Conservation (phyloP, 2,113 vertebrate species). For the Paradisaea rubra region DNA sequence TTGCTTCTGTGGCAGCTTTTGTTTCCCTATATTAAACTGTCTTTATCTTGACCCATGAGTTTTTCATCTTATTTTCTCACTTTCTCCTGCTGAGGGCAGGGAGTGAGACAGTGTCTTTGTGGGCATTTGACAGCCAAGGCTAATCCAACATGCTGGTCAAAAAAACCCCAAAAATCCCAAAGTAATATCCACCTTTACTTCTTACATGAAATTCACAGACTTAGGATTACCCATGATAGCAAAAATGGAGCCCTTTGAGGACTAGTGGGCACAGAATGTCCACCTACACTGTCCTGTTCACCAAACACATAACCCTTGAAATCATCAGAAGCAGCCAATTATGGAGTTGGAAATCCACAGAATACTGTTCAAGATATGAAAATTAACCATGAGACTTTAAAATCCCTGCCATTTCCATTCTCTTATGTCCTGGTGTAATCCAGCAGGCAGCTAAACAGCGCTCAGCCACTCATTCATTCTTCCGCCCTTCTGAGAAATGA, state of each 20-base stretch:
- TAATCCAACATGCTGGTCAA: not conserved
- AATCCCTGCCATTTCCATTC: not conserved
- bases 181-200: not conserved
- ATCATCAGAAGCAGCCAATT: not conserved
- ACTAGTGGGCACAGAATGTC: not conserved
- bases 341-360: not conserved
- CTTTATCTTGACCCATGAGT: not conserved
- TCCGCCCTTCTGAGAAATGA: not conserved
- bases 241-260: not conserved
- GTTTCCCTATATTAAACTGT: not conserved
- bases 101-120: not conserved
- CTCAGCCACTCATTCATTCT: not conserved
- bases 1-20: not conserved
- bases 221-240: not conserved
- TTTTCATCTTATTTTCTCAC: not conserved
- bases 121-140: not conserved
- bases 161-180: rapidly evolving
- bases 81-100: too few relatives aligned
- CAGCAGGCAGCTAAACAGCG: not conserved
- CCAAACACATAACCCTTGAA: not conserved
- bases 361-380: not conserved
- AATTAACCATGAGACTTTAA: not conserved
- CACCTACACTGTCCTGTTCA: not conserved
- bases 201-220: not conserved
- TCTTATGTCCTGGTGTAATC: not conserved